Evolutionary conservation across 2,113 vertebrate genomes (phyloP).

Genomic region (Zootoca vivipara): DNA sequence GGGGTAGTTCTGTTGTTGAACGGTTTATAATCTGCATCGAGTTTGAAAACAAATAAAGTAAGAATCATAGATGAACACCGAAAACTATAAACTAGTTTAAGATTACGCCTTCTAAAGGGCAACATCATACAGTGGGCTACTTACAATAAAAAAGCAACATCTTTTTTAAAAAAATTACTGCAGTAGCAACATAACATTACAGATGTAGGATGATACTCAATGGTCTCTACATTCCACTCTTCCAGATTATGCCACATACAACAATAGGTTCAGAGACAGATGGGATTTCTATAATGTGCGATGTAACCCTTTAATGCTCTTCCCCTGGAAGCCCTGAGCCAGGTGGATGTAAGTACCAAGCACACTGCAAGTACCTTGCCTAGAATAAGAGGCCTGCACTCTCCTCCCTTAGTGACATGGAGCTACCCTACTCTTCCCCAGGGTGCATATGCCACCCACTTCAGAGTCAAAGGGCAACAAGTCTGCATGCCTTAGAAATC

Average conservation of each 20-base stretch:
- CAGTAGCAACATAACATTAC: background rate
- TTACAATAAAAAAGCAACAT: background rate
- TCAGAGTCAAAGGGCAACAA: background rate
- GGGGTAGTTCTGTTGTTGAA: slow-evolving; percentile 87
- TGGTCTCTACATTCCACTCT: background rate
- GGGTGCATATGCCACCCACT: background rate
- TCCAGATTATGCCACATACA: background rate
- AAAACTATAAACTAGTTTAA: background rate
- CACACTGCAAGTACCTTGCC: background rate
- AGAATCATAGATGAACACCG: slow-evolving; percentile 20
- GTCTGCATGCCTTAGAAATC: background rate
- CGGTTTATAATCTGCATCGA: slow-evolving; percentile 90
- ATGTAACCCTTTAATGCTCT: background rate
- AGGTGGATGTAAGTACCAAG: too few species aligned
- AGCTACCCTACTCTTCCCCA: too few species aligned
- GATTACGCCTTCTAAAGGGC: background rate
- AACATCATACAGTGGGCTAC: background rate
- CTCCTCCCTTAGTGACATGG: background rate
- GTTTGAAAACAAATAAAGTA: slow-evolving; percentile 14
- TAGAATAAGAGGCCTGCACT: background rate
- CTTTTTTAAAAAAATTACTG: background rate
- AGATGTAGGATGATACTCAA: background rate
- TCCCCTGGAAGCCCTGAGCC: background rate
- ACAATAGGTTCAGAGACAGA: too few species aligned
- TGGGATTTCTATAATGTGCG: background rate